Evolutionary conservation across 1,140 invertebrate genomes (phyloP), one percentile per base, ranked within the genome.

Genomic region (Drosophila murphyi): DNA sequence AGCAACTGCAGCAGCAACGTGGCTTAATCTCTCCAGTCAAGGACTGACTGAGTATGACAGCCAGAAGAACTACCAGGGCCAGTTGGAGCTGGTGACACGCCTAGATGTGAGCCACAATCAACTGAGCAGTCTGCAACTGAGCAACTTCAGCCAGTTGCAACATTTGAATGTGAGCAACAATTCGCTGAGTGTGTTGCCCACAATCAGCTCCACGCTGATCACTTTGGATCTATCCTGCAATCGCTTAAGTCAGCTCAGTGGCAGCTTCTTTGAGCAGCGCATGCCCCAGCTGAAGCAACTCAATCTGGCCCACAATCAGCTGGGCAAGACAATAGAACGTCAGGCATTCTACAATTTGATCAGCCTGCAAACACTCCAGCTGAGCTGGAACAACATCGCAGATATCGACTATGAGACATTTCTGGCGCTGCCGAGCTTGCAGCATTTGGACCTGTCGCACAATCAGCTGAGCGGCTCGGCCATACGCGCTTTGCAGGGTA

Each of bases 371-470:
- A 91, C 92, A 47, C 75, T 96, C n/a, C 93, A 94, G 73, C 82
- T 95, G 51, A 93, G 94, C 65, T 80, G 91, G 8, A 96, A 96
- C 80, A 74, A 78, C 39, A 93, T 96, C 20, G 65, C 85, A 10
- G 89, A 90, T n/a, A 92, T 96, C 7, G 92, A 94, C 56, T 92
- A 93, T n/a, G 81, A 92, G 20, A 93, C 91, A 12, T 95, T 95
- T 63, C 63, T 82, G 70, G 95, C 97, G 78, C 90, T 97, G 12
- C 95, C 95, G n/a, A 93, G 93, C 63, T 92, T 98, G 31, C 95
- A 96, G 80, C 96, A 97, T 80, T 93, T 98, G 50, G 96, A 98
- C 77, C 93, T 98, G 4, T 97, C 97, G 8, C 93, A 96, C 67
- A 98, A 98, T 93, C 94, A 94, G 39, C 93, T 98, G 43, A 93